Conservation (phyloP, 2,797 vertebrate species). For the Argyrosomus regius region DNA sequence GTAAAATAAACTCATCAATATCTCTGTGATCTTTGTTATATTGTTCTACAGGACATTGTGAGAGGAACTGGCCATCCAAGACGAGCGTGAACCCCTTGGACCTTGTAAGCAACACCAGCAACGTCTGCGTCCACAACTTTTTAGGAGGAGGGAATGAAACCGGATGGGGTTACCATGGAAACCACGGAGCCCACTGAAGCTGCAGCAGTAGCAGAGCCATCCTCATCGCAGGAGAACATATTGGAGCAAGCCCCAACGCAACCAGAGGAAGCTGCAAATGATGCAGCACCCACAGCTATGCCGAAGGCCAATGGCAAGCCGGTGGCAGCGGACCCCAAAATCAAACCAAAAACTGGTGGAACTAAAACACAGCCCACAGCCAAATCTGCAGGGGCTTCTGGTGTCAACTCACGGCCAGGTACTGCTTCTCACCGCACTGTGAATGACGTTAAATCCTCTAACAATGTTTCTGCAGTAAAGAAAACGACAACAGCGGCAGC, state of each 20-base stretch:
- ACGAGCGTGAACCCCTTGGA: slow-evolving; percentile 38
- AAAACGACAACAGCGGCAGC: slow-evolving; percentile 33
- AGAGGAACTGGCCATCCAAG: slow-evolving; percentile 25
- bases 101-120: slow-evolving; percentile 14
- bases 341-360: slow-evolving; percentile 67
- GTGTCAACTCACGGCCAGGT: slow-evolving; percentile 55
- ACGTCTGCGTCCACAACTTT: slow-evolving; percentile 10
- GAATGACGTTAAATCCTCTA: slow-evolving; percentile 65
- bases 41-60: slow-evolving; percentile 55
- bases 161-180: slow-evolving; percentile 85
- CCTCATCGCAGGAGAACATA: slow-evolving; percentile 51
- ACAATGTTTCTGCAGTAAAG: slow-evolving; percentile 49
- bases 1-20: not conserved
- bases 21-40: slow-evolving; percentile 9
- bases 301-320: slow-evolving; percentile 66
- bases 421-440: slow-evolving; percentile 48
- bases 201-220: slow-evolving; percentile 64
- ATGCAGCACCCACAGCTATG: slow-evolving; percentile 29
- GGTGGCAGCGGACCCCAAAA: slow-evolving; percentile 55
- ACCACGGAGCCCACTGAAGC: slow-evolving; percentile 78
- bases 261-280: slow-evolving; percentile 52
- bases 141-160: slow-evolving; percentile 82
- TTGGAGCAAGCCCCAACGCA: slow-evolving; percentile 40
- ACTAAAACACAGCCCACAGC: slow-evolving; percentile 37
- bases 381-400: slow-evolving; percentile 56